phyloP scores from a whole-genome alignment of 2,113 vertebrate genomes.

The Polypterus bichir region DNA sequence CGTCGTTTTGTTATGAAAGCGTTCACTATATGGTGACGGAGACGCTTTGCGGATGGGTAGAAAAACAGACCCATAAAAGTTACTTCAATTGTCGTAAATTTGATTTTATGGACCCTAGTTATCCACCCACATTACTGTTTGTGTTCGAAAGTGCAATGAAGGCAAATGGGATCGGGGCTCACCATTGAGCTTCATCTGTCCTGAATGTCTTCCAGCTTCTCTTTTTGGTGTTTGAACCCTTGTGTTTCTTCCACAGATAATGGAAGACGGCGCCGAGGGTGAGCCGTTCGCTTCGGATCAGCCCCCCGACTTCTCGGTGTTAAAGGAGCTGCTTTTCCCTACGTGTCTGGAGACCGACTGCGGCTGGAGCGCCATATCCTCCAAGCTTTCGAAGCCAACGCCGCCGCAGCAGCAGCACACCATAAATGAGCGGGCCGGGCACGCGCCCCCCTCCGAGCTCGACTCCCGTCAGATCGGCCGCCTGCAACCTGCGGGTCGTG shows the following conservation, averaged over 20 bases:
- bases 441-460: constrained; percentile 21
- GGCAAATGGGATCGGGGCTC: no score
- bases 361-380: background rate
- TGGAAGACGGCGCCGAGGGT: constrained; percentile 23
- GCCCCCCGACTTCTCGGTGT: constrained; percentile 21
- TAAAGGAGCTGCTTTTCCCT: constrained; percentile 27
- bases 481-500: constrained; percentile 3
- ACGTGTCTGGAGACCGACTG: constrained; percentile 20
- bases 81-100: no score
- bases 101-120: no score
- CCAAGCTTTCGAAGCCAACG: background rate
- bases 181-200: no score
- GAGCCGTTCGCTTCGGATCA: constrained; percentile 19
- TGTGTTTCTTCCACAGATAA: background rate
- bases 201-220: no score
- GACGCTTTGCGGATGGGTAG: no score
- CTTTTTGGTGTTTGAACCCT: background rate
- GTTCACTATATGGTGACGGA: no score
- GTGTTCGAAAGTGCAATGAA: no score
- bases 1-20: no score
- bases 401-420: background rate
- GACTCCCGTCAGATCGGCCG: constrained; percentile 14
- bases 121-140: no score
- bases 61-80: no score
- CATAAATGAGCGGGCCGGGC: no score